A percentile compares a stretch with the other conserved stretches of the same genome.
Evolutionary conservation across 30 jellyfish, hydroid and myxozoan species (phyloP).

Genomic region (Catostylus mosaicus): DNA sequence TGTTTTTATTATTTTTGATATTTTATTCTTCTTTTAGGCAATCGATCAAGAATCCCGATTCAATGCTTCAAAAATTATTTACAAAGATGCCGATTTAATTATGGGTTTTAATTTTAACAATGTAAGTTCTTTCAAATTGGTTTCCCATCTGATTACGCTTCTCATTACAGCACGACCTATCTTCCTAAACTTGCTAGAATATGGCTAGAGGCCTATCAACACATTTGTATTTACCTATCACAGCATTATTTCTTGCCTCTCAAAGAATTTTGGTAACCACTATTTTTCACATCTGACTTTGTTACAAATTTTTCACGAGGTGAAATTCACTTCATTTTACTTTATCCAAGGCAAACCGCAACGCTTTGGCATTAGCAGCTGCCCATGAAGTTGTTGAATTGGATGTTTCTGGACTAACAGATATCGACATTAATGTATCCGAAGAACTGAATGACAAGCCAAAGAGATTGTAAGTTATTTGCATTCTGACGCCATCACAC

Average conservation of each 20-base stretch:
- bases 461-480: conserved; percentile 14
- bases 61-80: conserved; percentile 53
- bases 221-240: too few relatives aligned
- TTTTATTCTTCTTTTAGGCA: conserved; percentile 32
- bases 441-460: conserved; percentile 47
- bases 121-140: too few relatives aligned
- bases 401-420: conserved; percentile 75
- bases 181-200: too few relatives aligned
- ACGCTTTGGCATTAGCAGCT: conserved; percentile 81
- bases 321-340: background rate
- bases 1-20: too few relatives aligned
- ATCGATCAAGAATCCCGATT: conserved; percentile 62
- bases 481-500: too few relatives aligned
- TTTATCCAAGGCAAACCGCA: conserved; percentile 67
- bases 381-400: conserved; percentile 88
- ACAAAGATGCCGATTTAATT: conserved; percentile 90
- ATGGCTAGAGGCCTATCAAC: too few relatives aligned
- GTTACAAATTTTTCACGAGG: too few relatives aligned
- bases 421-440: conserved; percentile 39
- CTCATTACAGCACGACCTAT: too few relatives aligned
- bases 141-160: too few relatives aligned
- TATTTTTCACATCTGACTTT: too few relatives aligned
- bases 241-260: too few relatives aligned
- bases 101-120: conserved; percentile 82
- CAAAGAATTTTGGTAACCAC: too few relatives aligned